Evolutionary conservation across 2,113 vertebrate genomes (phyloP).

Genomic region (Chaetorhynchus papuensis): DNA sequence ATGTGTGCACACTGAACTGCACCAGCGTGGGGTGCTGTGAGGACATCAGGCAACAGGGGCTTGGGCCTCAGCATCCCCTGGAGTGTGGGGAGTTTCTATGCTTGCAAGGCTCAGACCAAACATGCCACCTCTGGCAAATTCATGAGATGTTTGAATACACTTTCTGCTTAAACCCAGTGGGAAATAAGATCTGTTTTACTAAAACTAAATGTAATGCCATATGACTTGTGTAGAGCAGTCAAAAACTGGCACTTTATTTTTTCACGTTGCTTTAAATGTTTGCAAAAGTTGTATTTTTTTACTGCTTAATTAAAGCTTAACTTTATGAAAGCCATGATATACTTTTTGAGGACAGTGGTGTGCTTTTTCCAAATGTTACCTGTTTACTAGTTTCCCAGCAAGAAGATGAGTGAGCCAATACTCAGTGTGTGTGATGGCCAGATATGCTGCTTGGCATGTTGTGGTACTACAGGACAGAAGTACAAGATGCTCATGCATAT

Average conservation of each 20-base stretch:
- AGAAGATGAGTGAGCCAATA: neutral
- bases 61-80: neutral
- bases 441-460: neutral
- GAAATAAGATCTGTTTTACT: neutral
- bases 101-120: neutral
- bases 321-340: neutral
- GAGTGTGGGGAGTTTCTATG: neutral
- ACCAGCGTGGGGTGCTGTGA: neutral
- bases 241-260: neutral
- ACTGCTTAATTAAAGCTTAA: neutral
- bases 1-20: fast-evolving
- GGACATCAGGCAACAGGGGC: neutral
- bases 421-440: neutral
- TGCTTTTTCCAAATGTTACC: neutral
- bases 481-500: neutral
- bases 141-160: neutral
- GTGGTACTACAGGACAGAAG: neutral
- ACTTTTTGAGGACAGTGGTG: neutral
- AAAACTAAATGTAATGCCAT: neutral
- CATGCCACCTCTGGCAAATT: fast-evolving
- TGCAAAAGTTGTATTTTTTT: neutral
- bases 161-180: neutral
- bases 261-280: neutral
- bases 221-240: neutral
- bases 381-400: neutral